These are phyloP conservation scores for Troilus luridus DNA, from an alignment of 2,888 invertebrate genomes.

Conservation along the genomic window DNA sequence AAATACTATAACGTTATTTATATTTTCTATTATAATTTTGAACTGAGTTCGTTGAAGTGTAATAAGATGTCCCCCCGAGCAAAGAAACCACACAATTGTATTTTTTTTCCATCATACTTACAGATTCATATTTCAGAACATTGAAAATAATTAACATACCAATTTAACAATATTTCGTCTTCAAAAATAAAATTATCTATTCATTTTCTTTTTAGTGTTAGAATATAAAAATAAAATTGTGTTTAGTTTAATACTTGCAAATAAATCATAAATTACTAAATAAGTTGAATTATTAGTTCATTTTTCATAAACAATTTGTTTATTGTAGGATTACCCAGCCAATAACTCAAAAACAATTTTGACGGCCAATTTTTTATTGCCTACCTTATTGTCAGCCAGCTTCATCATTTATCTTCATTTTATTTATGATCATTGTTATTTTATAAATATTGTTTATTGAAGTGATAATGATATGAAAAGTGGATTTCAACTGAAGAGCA, in stretches of 20 bases:
- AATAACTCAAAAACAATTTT: conserved; percentile 11
- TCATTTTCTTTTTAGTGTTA: not conserved
- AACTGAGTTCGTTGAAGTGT: not conserved
- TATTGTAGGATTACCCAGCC: not conserved
- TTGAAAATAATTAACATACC: not conserved
- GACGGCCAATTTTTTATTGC: not conserved
- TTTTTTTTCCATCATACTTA: not conserved
- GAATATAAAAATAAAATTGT: not conserved
- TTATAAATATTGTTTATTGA: not conserved
- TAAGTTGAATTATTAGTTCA: not conserved
- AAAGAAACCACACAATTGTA: not conserved
- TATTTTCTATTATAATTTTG: not conserved
- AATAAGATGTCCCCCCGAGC: too few relatives aligned
- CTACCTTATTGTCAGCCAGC: conserved; percentile 35
- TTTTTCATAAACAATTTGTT: not conserved
- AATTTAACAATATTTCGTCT: too few relatives aligned
- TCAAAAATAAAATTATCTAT: too few relatives aligned
- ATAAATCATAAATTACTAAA: not conserved
- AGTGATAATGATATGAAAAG: conserved; percentile 11
- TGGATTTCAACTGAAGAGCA: conserved; percentile 58
- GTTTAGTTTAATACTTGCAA: too few relatives aligned
- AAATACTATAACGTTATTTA: not conserved
- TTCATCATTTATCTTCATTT: conserved; percentile 24
- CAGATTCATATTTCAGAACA: not conserved
- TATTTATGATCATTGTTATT: not conserved